Evolutionary conservation across 2,113 vertebrate species (phyloP).

Genomic region (Caretta caretta): DNA sequence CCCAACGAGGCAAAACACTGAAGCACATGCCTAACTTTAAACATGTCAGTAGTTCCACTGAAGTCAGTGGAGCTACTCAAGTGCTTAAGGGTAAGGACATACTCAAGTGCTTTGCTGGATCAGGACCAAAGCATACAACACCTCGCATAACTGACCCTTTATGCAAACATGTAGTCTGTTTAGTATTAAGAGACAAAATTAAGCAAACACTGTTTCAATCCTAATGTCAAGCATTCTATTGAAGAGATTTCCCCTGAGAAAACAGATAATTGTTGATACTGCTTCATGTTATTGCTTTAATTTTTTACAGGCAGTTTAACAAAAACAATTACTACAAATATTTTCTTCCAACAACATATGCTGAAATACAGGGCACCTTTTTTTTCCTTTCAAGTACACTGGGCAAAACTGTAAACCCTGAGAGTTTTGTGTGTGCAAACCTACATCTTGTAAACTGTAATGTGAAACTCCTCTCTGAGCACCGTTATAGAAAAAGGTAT

Average conservation of each 20-base stretch:
- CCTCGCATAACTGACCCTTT: constrained; percentile 46
- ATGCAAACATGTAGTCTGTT: constrained; percentile 49
- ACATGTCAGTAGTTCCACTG: neutral
- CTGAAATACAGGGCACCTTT: constrained; percentile 66
- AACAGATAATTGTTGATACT: constrained; percentile 48
- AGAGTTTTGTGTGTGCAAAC: constrained; percentile 77
- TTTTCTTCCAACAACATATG: constrained; percentile 55
- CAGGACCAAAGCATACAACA: accelerated
- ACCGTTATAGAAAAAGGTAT: constrained; percentile 70
- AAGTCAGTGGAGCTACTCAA: neutral
- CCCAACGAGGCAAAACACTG: neutral
- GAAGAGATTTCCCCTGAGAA: constrained; percentile 68
- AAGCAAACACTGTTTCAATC: constrained; percentile 59
- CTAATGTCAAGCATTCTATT: constrained; percentile 35
- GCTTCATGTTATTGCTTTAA: constrained; percentile 47
- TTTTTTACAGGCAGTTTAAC: constrained; percentile 47
- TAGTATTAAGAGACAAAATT: constrained; percentile 43
- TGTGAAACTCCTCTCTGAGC: constrained; percentile 66
- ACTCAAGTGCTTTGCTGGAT: constrained; percentile 7
- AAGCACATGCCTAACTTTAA: neutral
- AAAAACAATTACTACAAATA: constrained; percentile 49
- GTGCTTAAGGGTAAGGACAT: neutral
- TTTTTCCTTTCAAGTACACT: constrained; percentile 78
- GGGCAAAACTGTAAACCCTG: constrained; percentile 80
- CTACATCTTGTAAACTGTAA: constrained; percentile 79